Base-by-base conservation (phyloP, 2,888 invertebrate species). In the Zygaena filipendulae region DNA sequence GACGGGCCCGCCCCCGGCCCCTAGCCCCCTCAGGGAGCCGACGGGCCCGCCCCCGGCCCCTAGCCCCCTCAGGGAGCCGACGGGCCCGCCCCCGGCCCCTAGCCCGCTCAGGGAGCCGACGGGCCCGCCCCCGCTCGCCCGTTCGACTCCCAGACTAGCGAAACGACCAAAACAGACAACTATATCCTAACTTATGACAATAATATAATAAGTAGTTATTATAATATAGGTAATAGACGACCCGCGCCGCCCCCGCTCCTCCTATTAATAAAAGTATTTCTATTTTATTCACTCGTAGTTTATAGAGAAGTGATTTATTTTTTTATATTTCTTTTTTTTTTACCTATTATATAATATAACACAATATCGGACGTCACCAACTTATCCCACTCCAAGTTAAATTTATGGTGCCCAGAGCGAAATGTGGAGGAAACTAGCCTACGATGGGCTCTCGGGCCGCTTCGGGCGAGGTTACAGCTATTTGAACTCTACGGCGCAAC, bases 351-450 rank as follows among this genome's bases (percentile, higher is more conserved):
- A n/a, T 58, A 66, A 64, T 61, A 57, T 67, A 64, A 62, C 55
- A 59, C 46, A 53, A 59, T 61, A 64, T 59, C 68, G 75, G 75
- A 77, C 75, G 75, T 63, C 59, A 67, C 68, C 55, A 64, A 63
- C 56, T 64, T 66, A 63, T 69, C 52, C 56, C 59, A 54, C 56
- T 49, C 54, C 60, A 63, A 60, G 53, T 55, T 43, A 38, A 38
- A 26, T 31, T 30, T 49, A 57, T 45, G 59, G 56, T 64, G n/a
- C 53, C 54, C 50, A 49, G 58, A 63, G 57, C 56, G 57, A 54
- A 64, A 59, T 59, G 61, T 64, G 66, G 42, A 59, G 60, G 58
- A 59, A 62, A 56, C 58, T 55, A 66, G 57, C 50, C 59, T 64
- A 67, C 40, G n/a, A 30, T 28, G 22, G 20, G 24, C 6, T 9